A percentile compares a stretch with the other conserved stretches of the same genome.
Conservation (phyloP, 2,888 invertebrate species). For the Eilema depressum region DNA sequence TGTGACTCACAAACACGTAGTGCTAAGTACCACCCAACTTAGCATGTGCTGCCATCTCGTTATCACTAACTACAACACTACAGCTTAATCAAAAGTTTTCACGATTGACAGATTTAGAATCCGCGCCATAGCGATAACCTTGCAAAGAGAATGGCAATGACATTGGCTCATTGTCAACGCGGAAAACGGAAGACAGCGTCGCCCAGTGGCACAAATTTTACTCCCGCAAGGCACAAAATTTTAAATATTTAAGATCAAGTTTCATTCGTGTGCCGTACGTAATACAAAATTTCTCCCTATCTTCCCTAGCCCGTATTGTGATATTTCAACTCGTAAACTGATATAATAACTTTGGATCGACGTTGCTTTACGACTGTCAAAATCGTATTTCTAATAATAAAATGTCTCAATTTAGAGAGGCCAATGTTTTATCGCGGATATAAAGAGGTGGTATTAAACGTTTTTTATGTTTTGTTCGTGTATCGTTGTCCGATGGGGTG, state of each 20-base stretch:
- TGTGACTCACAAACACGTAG: slow-evolving; percentile 69
- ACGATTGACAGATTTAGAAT: slow-evolving; percentile 56
- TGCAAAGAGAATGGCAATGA: slow-evolving; percentile 80
- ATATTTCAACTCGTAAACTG: slow-evolving; percentile 79
- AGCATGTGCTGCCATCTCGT: slow-evolving; percentile 59
- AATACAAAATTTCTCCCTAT: slow-evolving; percentile 52
- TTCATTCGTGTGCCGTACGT: slow-evolving; percentile 40
- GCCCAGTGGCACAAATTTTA: slow-evolving; percentile 57
- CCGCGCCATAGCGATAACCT: slow-evolving; percentile 64
- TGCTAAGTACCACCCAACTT: slow-evolving; percentile 41
- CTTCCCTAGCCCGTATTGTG: slow-evolving; percentile 66
- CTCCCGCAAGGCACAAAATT: slow-evolving; percentile 39
- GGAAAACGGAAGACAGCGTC: slow-evolving; percentile 71
- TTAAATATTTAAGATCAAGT: slow-evolving; percentile 43
- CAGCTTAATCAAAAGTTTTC: slow-evolving; percentile 54
- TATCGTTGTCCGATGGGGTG: slow-evolving; percentile 69
- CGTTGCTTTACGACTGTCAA: slow-evolving; percentile 81
- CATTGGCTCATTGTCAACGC: slow-evolving; percentile 75
- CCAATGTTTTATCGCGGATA: slow-evolving; percentile 79
- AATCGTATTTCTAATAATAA: slow-evolving; percentile 86
- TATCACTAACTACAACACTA: slow-evolving; percentile 31
- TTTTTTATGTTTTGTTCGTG: slow-evolving; percentile 71
- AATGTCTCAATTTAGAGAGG: slow-evolving; percentile 83
- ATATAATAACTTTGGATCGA: slow-evolving; percentile 77
- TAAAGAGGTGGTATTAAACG: slow-evolving; percentile 78